These are phyloP conservation scores for Orthonychiurus folsomi DNA, from an alignment of 2,888 invertebrate genomes.

Conservation along the genomic window DNA sequence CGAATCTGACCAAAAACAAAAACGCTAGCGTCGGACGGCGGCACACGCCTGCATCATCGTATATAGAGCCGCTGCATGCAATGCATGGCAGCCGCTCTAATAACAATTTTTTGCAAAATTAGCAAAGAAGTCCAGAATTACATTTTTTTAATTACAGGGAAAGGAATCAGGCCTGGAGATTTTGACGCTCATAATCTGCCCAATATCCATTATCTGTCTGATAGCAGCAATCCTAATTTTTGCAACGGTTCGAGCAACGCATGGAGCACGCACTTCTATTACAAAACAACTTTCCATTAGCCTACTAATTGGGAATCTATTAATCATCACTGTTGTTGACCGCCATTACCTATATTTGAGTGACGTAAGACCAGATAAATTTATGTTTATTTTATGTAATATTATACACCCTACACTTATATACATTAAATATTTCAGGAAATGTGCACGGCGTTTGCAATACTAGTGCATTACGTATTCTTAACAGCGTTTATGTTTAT, in stretches of 20 bases:
- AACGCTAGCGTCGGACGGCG: too few relatives aligned
- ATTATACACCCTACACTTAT: too few relatives aligned
- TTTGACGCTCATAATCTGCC: slow-evolving; percentile 45
- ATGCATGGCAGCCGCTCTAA: too few relatives aligned
- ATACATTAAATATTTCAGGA: too few relatives aligned
- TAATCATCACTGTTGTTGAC: slow-evolving; percentile 70
- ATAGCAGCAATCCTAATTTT: slow-evolving; percentile 72
- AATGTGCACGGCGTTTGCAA: slow-evolving; percentile 29
- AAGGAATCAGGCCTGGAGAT: slow-evolving; percentile 42
- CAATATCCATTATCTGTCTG: slow-evolving; percentile 69
- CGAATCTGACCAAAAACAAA: too few relatives aligned
- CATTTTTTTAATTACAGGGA: too few relatives aligned
- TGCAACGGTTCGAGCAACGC: slow-evolving; percentile 44
- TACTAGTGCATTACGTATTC: slow-evolving; percentile 67
- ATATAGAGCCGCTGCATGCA: too few relatives aligned
- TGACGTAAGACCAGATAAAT: too few relatives aligned
- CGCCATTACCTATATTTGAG: slow-evolving; percentile 42
- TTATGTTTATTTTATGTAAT: too few relatives aligned
- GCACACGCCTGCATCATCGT: too few relatives aligned
- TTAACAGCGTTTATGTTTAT: slow-evolving; percentile 90
- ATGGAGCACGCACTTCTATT: slow-evolving; percentile 88
- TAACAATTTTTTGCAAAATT: too few relatives aligned
- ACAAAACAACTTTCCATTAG: slow-evolving; percentile 93
- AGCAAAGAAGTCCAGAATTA: too few relatives aligned
- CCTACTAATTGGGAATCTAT: slow-evolving; percentile 77